A percentile compares a stretch with the other conserved stretches of the same genome.
These are phyloP conservation scores for Ophraella communa DNA, from an alignment of 2,888 invertebrate genomes.

Conservation along the genomic window DNA sequence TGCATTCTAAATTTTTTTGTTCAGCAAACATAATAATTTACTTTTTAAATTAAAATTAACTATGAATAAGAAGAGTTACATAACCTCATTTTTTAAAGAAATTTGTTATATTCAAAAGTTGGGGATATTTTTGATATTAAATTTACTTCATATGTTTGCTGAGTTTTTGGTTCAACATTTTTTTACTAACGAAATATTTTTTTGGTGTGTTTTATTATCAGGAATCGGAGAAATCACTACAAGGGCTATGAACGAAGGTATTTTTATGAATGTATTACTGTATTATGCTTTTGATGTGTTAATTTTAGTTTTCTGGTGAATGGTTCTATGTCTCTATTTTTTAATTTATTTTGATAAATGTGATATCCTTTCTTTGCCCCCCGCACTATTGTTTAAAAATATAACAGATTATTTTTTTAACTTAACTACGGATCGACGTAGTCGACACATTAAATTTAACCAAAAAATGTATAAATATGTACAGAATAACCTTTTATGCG, in stretches of 20 bases:
- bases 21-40: background rate
- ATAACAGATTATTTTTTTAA: too few species aligned
- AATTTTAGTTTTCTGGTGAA: slow-evolving; percentile 25
- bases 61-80: too few species aligned
- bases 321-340: slow-evolving; percentile 26
- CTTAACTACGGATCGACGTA: too few species aligned
- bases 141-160: too few species aligned
- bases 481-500: background rate
- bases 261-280: slow-evolving; percentile 34
- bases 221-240: slow-evolving; percentile 40
- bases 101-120: too few species aligned
- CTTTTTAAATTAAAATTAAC: background rate
- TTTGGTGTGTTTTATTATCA: slow-evolving; percentile 31
- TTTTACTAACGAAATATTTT: slow-evolving; percentile 14
- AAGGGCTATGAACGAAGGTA: slow-evolving; percentile 39
- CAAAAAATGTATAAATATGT: background rate
- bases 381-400: slow-evolving; percentile 13
- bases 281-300: slow-evolving; percentile 40
- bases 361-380: background rate
- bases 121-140: too few species aligned
- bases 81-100: too few species aligned
- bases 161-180: slow-evolving; percentile 6
- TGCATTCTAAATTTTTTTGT: too few species aligned
- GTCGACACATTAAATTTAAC: background rate
- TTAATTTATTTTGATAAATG: background rate